phyloP scores from a whole-genome alignment of 2,797 vertebrate genomes.

The Fratercula arctica region DNA sequence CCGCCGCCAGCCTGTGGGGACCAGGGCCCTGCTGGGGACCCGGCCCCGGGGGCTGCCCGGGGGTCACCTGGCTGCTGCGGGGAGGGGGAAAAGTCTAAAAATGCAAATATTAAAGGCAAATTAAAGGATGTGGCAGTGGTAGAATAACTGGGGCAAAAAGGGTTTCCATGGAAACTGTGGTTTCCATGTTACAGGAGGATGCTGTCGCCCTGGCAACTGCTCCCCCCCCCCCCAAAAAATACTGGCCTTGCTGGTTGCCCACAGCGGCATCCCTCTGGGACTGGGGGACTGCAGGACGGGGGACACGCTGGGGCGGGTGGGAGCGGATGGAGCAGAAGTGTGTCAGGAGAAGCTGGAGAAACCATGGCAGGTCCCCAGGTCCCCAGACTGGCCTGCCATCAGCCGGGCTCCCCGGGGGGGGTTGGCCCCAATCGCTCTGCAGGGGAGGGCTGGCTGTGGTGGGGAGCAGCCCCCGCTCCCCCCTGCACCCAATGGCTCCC shows the following conservation, averaged over 20 bases:
- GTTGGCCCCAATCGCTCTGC: slow-evolving; percentile 25
- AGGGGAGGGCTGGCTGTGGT: not conserved
- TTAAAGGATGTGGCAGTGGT: slow-evolving; percentile 36
- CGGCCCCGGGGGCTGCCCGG: not conserved
- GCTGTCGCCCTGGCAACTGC: slow-evolving; percentile 77
- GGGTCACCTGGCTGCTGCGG: not conserved
- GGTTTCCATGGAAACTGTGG: slow-evolving; percentile 78
- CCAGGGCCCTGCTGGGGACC: slow-evolving; percentile 35
- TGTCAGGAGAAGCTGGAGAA: slow-evolving; percentile 18
- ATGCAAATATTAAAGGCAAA: slow-evolving; percentile 17
- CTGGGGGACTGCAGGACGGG: not conserved
- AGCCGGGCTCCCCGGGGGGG: not conserved
- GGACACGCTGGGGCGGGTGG: fast-evolving
- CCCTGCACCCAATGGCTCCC: fast-evolving
- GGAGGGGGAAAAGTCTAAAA: not conserved
- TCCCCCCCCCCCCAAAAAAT: not conserved
- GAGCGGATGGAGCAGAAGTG: slow-evolving; percentile 20
- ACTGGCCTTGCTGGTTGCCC: not conserved
- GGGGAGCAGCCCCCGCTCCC: not conserved
- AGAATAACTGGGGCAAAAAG: slow-evolving; percentile 77
- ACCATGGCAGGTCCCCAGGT: slow-evolving; percentile 27
- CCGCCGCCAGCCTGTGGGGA: slow-evolving; percentile 47
- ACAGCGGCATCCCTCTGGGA: not conserved
- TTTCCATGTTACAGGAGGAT: slow-evolving; percentile 76
- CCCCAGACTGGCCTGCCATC: not conserved